These are phyloP conservation scores for Asteroscopus sphinx DNA, from an alignment of 2,888 invertebrate genomes.

Conservation along the genomic window DNA sequence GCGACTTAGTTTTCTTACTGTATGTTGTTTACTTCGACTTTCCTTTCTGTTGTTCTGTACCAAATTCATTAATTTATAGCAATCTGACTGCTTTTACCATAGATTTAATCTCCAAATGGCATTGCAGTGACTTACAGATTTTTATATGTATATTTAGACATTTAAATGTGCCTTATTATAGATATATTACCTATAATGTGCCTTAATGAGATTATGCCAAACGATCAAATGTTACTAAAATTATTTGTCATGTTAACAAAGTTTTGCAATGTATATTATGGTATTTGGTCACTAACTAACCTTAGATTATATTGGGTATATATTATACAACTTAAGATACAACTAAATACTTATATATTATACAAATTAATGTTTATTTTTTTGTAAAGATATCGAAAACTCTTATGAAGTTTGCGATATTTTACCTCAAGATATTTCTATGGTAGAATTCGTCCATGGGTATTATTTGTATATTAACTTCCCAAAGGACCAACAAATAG, in stretches of 20 bases:
- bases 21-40: too few relatives aligned
- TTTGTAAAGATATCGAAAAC: too few relatives aligned
- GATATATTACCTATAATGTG: conserved; percentile 53
- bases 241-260: conserved; percentile 33
- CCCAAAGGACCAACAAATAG: too few relatives aligned
- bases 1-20: too few relatives aligned
- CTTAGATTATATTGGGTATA: conserved; percentile 21
- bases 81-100: conserved; percentile 51
- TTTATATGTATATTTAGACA: conserved; percentile 81
- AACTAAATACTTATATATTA: not conserved
- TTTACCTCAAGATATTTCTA: too few relatives aligned
- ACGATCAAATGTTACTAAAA: conserved; percentile 25
- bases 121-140: conserved; percentile 76
- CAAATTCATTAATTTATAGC: not conserved
- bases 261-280: conserved; percentile 57
- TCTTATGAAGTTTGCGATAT: too few relatives aligned
- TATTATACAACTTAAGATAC: conserved; percentile 1
- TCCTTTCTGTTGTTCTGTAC: too few relatives aligned
- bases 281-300: conserved; percentile 41
- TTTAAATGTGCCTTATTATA: conserved; percentile 63
- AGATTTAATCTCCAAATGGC: conserved; percentile 74
- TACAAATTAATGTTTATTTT: too few relatives aligned
- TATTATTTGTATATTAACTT: too few relatives aligned
- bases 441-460: too few relatives aligned
- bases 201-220: conserved; percentile 54